Conservation (phyloP, 2,888 invertebrate genomes). For the Zygogramma bicolorata region DNA sequence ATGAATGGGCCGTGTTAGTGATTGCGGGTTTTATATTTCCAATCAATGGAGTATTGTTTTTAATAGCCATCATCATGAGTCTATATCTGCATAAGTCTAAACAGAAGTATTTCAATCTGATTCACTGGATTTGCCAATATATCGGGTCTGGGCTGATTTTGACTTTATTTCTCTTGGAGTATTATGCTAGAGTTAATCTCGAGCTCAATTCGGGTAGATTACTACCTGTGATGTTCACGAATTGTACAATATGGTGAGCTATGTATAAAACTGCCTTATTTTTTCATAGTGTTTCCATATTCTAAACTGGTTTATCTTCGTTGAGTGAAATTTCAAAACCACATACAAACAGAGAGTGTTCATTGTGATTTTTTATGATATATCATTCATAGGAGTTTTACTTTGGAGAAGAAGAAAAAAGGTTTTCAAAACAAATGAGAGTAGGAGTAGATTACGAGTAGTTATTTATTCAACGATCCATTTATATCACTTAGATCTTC, state of each 20-base stretch:
- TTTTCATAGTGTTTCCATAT: too few relatives aligned
- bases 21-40: not conserved
- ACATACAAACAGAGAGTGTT: too few relatives aligned
- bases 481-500: too few relatives aligned
- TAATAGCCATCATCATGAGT: not conserved
- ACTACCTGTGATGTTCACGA: not conserved
- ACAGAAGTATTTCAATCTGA: not conserved
- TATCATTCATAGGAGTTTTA: too few relatives aligned
- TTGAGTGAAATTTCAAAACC: too few relatives aligned
- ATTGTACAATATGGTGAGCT: not conserved
- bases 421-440: too few relatives aligned
- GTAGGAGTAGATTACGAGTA: too few relatives aligned
- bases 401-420: too few relatives aligned
- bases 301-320: too few relatives aligned
- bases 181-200: conserved; percentile 58
- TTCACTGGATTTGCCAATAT: not conserved
- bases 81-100: not conserved
- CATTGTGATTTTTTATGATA: too few relatives aligned
- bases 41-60: not conserved
- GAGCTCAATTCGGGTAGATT: not conserved
- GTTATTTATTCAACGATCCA: too few relatives aligned
- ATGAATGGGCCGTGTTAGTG: not conserved
- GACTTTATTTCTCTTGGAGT: not conserved
- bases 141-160: not conserved
- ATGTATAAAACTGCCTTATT: too few relatives aligned